These are phyloP conservation scores for Gallinago paraguaiae DNA, from an alignment of 2,113 vertebrate species.

Conservation along the genomic window DNA sequence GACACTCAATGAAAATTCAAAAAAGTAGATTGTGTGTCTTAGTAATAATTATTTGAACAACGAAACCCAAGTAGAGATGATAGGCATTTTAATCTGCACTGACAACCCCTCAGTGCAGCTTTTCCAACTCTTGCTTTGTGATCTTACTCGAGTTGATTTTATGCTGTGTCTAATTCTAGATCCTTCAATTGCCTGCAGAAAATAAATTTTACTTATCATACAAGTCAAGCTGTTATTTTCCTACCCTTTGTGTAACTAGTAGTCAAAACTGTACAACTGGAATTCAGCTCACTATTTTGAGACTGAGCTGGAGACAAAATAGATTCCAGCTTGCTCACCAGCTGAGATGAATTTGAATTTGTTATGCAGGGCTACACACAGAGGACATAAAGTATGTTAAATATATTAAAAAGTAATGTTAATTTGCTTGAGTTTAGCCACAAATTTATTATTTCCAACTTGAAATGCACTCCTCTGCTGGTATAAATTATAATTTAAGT, in stretches of 20 bases:
- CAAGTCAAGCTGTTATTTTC: neutral
- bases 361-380: neutral
- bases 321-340: neutral
- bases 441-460: neutral
- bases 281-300: neutral
- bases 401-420: neutral
- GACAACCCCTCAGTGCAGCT: neutral
- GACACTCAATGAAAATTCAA: neutral
- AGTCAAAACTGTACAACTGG: neutral
- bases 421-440: neutral
- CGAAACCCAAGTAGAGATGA: neutral
- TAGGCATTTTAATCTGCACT: neutral
- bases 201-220: neutral
- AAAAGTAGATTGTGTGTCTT: neutral
- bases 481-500: neutral
- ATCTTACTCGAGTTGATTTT: neutral
- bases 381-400: neutral
- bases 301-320: neutral
- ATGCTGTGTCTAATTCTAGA: neutral
- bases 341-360: neutral
- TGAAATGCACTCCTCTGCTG: neutral
- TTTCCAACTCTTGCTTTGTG: neutral
- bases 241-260: neutral
- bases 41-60: neutral
- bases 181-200: neutral